Percentiles rank a stretch among this genome's conserved stretches.
These are phyloP conservation scores for Harpagoxenus sublaevis DNA, from an alignment of 2,888 invertebrate species.

Conservation along the genomic window DNA sequence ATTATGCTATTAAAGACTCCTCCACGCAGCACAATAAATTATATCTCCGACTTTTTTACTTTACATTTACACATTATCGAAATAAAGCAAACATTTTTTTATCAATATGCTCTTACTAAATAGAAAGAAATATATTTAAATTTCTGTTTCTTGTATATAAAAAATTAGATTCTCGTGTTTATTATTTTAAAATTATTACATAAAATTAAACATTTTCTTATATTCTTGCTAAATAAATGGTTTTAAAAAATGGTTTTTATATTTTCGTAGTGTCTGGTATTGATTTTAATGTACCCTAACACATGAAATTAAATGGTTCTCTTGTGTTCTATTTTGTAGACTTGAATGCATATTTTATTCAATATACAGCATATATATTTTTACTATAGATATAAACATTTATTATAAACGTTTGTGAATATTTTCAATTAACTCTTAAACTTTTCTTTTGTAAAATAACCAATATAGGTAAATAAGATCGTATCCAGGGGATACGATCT, in stretches of 20 bases:
- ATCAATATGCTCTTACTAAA: not conserved
- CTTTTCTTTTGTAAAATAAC: not conserved
- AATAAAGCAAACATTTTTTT: not conserved
- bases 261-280: not conserved
- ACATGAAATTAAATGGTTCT: not conserved
- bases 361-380: not conserved
- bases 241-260: not conserved
- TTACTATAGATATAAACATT: not conserved
- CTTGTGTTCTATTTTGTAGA: not conserved
- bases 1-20: not conserved
- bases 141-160: not conserved
- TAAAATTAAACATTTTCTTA: too few relatives aligned
- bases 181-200: too few relatives aligned
- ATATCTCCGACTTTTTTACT: not conserved
- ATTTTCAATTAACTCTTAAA: not conserved
- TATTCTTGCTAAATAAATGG: not conserved
- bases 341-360: not conserved
- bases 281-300: not conserved
- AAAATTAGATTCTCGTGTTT: too few relatives aligned
- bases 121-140: not conserved
- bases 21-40: constrained; percentile 42
- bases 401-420: not conserved
- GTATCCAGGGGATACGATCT: not conserved
- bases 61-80: not conserved
- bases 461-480: not conserved